These are phyloP conservation scores for Acrobasis repandana DNA, from an alignment of 2,888 invertebrate species.

Conservation along the genomic window DNA sequence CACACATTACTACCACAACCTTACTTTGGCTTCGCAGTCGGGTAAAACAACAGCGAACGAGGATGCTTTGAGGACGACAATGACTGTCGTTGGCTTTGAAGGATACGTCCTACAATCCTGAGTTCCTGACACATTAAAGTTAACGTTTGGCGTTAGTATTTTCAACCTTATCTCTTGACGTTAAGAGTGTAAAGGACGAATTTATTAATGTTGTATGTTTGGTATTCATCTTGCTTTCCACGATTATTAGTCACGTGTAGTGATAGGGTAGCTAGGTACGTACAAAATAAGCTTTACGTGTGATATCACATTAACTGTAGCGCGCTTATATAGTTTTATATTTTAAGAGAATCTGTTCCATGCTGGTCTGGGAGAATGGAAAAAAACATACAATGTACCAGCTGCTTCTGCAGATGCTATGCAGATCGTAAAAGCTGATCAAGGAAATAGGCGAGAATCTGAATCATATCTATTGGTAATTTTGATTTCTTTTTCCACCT, in stretches of 20 bases:
- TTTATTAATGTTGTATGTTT: slow-evolving; percentile 35
- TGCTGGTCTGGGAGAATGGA: too few species aligned
- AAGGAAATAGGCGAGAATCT: too few species aligned
- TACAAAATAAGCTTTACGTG: slow-evolving; percentile 37
- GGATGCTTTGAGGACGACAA: slow-evolving; percentile 29
- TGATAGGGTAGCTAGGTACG: slow-evolving; percentile 38
- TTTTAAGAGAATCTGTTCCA: too few species aligned
- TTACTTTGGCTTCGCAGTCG: slow-evolving; percentile 11
- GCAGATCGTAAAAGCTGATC: too few species aligned
- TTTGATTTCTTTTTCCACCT: too few species aligned
- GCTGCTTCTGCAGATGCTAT: too few species aligned
- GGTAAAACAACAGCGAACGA: slow-evolving; percentile 17
- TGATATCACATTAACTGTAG: slow-evolving; percentile 24
- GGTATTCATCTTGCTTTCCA: slow-evolving; percentile 45
- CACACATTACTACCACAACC: slow-evolving; percentile 6
- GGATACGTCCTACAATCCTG: slow-evolving; percentile 26
- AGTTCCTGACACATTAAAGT: neutral
- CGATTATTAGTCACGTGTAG: slow-evolving; percentile 45
- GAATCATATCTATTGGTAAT: too few species aligned
- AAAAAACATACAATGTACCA: too few species aligned
- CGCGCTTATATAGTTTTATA: neutral
- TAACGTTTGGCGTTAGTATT: neutral
- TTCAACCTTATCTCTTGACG: slow-evolving; percentile 16
- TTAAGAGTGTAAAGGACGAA: slow-evolving; percentile 12
- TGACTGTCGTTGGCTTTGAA: slow-evolving; percentile 29